Conservation (phyloP, 2,888 invertebrate species). For the Seira sanloemensis region DNA sequence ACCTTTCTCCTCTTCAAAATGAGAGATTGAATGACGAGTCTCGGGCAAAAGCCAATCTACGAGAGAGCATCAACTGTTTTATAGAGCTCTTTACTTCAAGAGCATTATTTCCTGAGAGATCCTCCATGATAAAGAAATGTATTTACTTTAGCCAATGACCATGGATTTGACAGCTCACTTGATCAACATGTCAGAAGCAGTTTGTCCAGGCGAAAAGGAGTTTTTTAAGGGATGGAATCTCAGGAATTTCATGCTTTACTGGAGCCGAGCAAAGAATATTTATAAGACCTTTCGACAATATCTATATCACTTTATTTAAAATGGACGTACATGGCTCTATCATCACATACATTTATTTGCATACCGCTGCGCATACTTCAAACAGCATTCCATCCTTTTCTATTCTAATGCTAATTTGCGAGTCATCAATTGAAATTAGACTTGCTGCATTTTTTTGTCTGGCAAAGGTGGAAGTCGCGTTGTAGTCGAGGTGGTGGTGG, state of each 20-base stretch:
- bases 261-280: neutral
- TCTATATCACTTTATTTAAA: too few species aligned
- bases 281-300: neutral
- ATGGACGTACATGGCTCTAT: neutral
- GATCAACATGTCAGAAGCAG: conserved; percentile 67
- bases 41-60: conserved; percentile 35
- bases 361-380: too few species aligned
- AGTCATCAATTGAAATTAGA: conserved; percentile 37
- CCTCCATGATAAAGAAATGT: conserved; percentile 5
- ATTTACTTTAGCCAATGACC: conserved; percentile 54
- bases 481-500: neutral
- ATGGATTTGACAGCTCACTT: conserved; percentile 62
- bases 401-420: conserved; percentile 62
- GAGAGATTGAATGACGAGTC: conserved; percentile 12
- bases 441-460: neutral
- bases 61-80: conserved; percentile 37
- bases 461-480: neutral
- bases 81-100: neutral
- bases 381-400: conserved; percentile 40
- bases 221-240: neutral
- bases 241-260: neutral
- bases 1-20: neutral
- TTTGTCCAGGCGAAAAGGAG: conserved; percentile 57
- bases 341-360: conserved; percentile 21
- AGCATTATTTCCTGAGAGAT: neutral